Evolutionary conservation across 2,888 invertebrate species (phyloP).

Genomic region (Melikaiella ostensackeni): DNA sequence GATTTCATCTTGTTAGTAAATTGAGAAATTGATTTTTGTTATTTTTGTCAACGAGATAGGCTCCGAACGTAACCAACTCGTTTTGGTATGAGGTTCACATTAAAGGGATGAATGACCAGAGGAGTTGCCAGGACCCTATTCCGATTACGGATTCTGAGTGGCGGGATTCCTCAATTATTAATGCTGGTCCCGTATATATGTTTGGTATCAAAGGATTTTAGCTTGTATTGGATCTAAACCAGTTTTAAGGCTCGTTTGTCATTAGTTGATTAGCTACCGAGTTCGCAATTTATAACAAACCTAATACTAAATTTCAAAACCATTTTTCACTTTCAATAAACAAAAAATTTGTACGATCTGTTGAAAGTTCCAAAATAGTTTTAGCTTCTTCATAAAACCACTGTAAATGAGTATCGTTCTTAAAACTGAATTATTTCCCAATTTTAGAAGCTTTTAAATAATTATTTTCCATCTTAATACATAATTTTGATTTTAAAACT

Average conservation of each 20-base stretch:
- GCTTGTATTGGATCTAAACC: neutral
- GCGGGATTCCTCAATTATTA: slow-evolving; percentile 61
- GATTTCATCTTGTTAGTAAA: neutral
- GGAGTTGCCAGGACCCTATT: slow-evolving; percentile 13
- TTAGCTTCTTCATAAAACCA: too few species aligned
- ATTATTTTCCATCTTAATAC: too few species aligned
- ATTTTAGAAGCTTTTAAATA: too few species aligned
- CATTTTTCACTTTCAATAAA: too few species aligned
- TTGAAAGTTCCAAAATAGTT: too few species aligned
- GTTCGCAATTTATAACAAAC: too few species aligned
- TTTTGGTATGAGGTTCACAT: neutral
- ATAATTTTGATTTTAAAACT: too few species aligned
- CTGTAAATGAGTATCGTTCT: too few species aligned
- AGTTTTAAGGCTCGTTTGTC: neutral
- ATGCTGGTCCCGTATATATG: slow-evolving; percentile 53
- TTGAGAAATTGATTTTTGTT: slow-evolving; percentile 11
- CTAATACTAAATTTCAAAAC: too few species aligned
- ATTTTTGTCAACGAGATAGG: neutral
- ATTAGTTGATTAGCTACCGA: too few species aligned
- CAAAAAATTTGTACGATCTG: too few species aligned
- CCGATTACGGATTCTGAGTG: slow-evolving; percentile 50
- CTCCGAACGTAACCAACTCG: slow-evolving; percentile 4
- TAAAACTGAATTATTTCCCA: too few species aligned
- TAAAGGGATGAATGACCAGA: slow-evolving; percentile 33
- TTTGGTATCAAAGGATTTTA: slow-evolving; percentile 1